phyloP scores from a whole-genome alignment of 2,113 vertebrate genomes.

The Pelecanoides urinatrix region DNA sequence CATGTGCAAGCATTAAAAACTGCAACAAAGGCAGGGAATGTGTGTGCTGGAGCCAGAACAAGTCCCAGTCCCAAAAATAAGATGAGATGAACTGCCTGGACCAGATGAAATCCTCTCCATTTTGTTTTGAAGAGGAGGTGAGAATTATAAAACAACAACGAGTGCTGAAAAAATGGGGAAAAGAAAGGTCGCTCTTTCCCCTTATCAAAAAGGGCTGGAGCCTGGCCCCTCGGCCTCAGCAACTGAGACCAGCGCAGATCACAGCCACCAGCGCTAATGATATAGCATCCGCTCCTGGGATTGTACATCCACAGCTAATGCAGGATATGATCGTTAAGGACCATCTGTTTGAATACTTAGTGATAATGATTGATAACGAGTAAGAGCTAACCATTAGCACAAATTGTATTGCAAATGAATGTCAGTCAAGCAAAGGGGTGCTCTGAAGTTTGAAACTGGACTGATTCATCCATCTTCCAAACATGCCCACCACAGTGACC shows the following conservation, averaged over 20 bases:
- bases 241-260: too few species aligned
- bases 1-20: background rate
- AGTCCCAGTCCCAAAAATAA: background rate
- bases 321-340: background rate
- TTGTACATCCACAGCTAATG: background rate
- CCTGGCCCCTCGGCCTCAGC: background rate
- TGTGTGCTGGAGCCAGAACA: background rate
- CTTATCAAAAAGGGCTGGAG: background rate
- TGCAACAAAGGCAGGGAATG: background rate
- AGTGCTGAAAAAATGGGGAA: background rate
- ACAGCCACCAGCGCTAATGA: background rate
- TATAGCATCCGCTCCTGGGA: fast-evolving
- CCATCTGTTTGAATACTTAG: background rate
- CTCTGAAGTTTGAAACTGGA: background rate
- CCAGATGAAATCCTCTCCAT: background rate
- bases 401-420: background rate
- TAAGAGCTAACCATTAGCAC: background rate
- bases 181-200: fast-evolving
- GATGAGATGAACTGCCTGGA: background rate
- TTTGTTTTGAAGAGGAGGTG: background rate
- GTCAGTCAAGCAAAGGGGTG: background rate
- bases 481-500: fast-evolving
- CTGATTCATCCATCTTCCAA: background rate
- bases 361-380: background rate
- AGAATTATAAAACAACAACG: background rate